Conservation (phyloP, 2,888 invertebrate species). For the Cancer borealis region DNA sequence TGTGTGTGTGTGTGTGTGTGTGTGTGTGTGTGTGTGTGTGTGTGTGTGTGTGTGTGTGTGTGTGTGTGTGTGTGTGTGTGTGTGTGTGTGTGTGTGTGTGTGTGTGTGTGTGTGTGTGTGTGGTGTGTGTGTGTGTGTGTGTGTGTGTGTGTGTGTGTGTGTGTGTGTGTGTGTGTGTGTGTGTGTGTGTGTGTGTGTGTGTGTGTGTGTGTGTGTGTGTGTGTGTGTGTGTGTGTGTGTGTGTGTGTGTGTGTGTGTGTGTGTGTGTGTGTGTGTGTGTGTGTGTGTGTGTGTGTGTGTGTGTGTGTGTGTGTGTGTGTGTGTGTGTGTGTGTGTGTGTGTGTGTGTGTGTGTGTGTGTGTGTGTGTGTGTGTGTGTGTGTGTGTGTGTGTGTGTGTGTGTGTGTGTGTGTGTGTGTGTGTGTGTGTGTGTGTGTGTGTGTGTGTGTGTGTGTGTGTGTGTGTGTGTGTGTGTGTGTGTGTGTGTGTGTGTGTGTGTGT, state of each 20-base stretch:
- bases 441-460: too few relatives aligned
- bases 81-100: not conserved
- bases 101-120: not conserved
- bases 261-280: too few relatives aligned
- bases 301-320: not conserved
- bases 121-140: slow-evolving; percentile 26
- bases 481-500: slow-evolving; percentile 23
- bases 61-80: not conserved
- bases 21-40: slow-evolving; percentile 28
- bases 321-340: not conserved
- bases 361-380: not conserved
- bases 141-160: not conserved
- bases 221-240: slow-evolving; percentile 5
- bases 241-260: slow-evolving; percentile 12
- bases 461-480: too few relatives aligned
- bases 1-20: not conserved
- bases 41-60: not conserved
- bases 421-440: not conserved
- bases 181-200: not conserved
- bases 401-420: not conserved
- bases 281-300: not conserved
- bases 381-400: not conserved
- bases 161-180: too few relatives aligned
- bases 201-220: not conserved
- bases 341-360: slow-evolving; percentile 28